Base-by-base conservation (phyloP, 2,888 invertebrate species). In the Nebria salina region DNA sequence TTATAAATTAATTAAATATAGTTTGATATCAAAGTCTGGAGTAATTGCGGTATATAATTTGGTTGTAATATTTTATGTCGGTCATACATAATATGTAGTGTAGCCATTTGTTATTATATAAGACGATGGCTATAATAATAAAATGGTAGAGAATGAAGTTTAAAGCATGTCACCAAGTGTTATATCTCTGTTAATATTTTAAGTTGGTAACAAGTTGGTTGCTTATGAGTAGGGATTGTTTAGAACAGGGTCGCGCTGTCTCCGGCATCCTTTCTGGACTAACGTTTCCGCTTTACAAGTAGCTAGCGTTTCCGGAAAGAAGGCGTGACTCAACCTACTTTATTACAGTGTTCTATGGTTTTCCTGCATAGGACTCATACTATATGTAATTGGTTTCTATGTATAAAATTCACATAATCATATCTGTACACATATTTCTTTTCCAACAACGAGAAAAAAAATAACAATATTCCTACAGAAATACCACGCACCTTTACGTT, bases 251-350 rank as follows among this genome's bases (percentile, higher is more conserved):
- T 15, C 72, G 78, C 73, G 73, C 72, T 78, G 78, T 78, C 78
- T 78, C 78, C 77, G 77, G 77, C 77, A 77, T 77, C 77, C 77
- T 77, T 72, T 77, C 77, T 73, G 78, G 74, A 65, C 73, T 72
- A 72, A 65, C 74, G 73, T 42, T 78, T 78, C 78, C 78, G 78
- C 65, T 41, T 65, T 78, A 65, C 73, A 77, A 78, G 78, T 78
- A 78, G 78, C 78, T 78, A 64, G 73, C 78, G 74, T 72, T 78
- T 78, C 78, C 78, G 78, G 34, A 64, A 25, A 78, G 78, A 78
- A 73, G 73, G 78, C 78, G 78, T 78, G 78, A 78, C 78, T 78
- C 74, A 26, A 73, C 65, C 65, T 78, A 78, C 78, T 78, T 78
- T 78, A 78, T 78, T 78, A 78, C 73, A 34, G 72, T 54, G 54